A percentile compares a stretch with the other conserved stretches of the same genome.
These are phyloP conservation scores for Choloepus didactylus DNA, from an alignment of 2,797 vertebrate genomes.

Conservation along the genomic window DNA sequence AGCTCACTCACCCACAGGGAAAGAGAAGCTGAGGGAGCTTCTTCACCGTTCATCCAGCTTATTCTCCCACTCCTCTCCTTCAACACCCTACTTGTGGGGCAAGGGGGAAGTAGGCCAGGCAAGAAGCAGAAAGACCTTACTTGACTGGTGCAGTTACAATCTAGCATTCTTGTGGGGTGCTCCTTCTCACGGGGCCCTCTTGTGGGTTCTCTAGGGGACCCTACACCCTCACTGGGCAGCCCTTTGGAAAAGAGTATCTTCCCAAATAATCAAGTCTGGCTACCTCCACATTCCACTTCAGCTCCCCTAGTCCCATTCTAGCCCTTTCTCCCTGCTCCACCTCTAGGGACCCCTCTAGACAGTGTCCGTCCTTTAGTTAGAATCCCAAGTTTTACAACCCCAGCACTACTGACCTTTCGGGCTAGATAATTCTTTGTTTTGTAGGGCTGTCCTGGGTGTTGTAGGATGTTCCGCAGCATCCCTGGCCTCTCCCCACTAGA, in stretches of 20 bases:
- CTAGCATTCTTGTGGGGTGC: not conserved
- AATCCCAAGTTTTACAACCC: rapidly evolving
- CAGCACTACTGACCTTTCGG: rapidly evolving
- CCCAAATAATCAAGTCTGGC: not conserved
- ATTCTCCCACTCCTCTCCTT: no score
- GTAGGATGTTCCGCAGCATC: not conserved
- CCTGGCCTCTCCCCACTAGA: not conserved
- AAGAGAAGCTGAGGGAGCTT: not conserved
- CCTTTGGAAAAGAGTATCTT: not conserved
- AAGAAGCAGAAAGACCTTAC: not conserved
- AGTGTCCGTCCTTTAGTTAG: no score
- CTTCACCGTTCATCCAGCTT: rapidly evolving
- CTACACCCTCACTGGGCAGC: not conserved
- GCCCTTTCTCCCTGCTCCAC: not conserved
- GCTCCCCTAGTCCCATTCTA: not conserved
- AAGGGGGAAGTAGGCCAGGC: no score
- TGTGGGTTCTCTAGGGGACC: not conserved
- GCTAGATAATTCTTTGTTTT: no score
- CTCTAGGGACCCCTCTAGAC: not conserved
- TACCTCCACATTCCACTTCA: not conserved
- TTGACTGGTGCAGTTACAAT: rapidly evolving
- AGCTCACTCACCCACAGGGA: no score
- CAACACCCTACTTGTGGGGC: rapidly evolving
- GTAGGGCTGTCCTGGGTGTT: no score
- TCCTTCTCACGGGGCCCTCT: rapidly evolving